Percentiles rank a stretch among this genome's conserved stretches.
phyloP scores from a whole-genome alignment of 2,797 vertebrate genomes.

The Leptodactylus fallax region DNA sequence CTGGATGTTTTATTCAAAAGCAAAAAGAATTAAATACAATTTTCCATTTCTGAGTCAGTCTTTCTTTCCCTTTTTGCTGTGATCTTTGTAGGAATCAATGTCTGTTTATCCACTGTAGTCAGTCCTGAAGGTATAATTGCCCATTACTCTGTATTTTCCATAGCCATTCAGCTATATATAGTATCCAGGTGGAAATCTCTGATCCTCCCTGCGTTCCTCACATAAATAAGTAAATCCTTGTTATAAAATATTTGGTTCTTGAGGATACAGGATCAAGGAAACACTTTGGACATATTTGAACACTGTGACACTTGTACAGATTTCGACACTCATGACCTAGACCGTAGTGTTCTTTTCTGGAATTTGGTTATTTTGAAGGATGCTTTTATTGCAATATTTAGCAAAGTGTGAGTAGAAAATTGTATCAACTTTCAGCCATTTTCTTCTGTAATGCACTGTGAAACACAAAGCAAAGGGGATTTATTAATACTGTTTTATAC shows the following conservation, averaged over 20 bases:
- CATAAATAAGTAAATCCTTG: not conserved
- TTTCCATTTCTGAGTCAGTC: not conserved
- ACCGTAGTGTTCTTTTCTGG: not conserved
- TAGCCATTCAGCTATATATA: constrained; percentile 1
- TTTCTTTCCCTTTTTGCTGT: not conserved
- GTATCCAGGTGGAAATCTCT: not conserved
- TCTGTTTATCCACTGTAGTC: not conserved
- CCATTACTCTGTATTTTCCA: constrained; percentile 1
- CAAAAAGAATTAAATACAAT: not conserved
- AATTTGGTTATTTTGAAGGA: not conserved
- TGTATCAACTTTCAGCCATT: not conserved
- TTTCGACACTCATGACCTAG: not conserved
- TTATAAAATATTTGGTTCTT: not conserved
- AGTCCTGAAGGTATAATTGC: not conserved
- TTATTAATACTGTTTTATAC: no score
- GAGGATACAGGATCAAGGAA: not conserved
- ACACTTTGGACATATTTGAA: not conserved
- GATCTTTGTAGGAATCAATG: not conserved
- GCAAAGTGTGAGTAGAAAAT: not conserved
- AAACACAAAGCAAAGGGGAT: not conserved
- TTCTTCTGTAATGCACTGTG: not conserved
- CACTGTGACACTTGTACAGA: not conserved
- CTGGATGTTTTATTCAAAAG: not conserved
- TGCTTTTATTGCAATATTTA: not conserved
- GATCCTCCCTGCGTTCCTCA: not conserved